phyloP scores from a whole-genome alignment of 2,888 invertebrate species.

The Chrysodeixis includens region DNA sequence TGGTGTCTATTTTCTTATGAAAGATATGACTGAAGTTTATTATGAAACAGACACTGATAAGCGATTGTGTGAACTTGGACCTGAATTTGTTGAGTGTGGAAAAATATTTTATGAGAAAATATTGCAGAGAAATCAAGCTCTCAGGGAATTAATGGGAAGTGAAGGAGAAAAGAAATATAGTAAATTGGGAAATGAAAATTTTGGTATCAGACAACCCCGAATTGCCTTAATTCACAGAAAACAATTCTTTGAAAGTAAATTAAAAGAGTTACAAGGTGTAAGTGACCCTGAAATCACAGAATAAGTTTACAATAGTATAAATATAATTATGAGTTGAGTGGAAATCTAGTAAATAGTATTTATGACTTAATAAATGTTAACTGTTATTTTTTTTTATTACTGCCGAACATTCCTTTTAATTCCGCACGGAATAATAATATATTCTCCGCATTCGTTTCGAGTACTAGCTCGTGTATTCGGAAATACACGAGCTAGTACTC shows the following conservation, averaged over 20 bases:
- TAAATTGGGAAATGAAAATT: slow-evolving; percentile 92
- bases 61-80: slow-evolving; percentile 89
- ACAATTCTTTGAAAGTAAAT: slow-evolving; percentile 89
- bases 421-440: no score
- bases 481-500: no score
- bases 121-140: slow-evolving; percentile 92
- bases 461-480: no score
- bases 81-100: slow-evolving; percentile 92
- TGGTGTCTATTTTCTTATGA: slow-evolving; percentile 90
- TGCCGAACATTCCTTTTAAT: no score
- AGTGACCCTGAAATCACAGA: slow-evolving; percentile 22
- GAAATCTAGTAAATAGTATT: background rate
- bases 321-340: background rate
- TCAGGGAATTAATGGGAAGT: slow-evolving; percentile 91
- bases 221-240: slow-evolving; percentile 91
- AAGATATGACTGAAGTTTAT: slow-evolving; percentile 90
- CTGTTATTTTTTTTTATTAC: no score
- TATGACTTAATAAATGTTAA: no score
- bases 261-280: slow-evolving; percentile 70
- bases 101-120: slow-evolving; percentile 93
- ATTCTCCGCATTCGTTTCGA: no score
- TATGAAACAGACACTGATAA: slow-evolving; percentile 91
- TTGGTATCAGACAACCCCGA: slow-evolving; percentile 90
- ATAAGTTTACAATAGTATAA: slow-evolving; percentile 11
- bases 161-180: slow-evolving; percentile 91